Base-by-base conservation (phyloP, 2,797 vertebrate genomes). In the Adrianichthys oophorus region DNA sequence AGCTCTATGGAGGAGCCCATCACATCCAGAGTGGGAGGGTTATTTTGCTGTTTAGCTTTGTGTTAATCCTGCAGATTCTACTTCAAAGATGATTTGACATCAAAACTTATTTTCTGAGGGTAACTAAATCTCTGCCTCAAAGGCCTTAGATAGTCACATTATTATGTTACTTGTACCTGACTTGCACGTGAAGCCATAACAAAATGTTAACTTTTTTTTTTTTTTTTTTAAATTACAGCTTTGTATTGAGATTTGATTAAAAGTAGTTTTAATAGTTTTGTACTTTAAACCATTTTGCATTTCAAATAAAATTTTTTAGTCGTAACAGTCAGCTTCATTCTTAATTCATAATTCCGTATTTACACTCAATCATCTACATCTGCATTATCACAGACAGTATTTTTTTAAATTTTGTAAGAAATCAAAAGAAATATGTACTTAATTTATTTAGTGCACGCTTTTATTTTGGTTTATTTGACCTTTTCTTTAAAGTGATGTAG, bases 1-100 rank as follows among this genome's bases (percentile, higher is more conserved):
- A 17, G 12, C 84, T 93, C 42, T 87, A 85, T 2, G 75, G 81
- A 29, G 45, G 50, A 50, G 89, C 89, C 0, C 19, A 59, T 26
- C 80, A 23, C 16, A 76, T 48, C 53, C 68, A 53, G 74, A 48
- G 52, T 4, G 58, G 64, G 5, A 29, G 57, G 15, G 17, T 65
- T 0, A 51, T 60, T 1, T 14, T 85, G 23, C 14, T 82, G 41
- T 7, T 72, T 24, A 56, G 74, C 65, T 78, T 49, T 45, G 26
- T 89, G 49, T 64, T 70, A 13, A 7, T 74, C 13, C 52, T 90
- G 1, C 56, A 88, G 45, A 41, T 51, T 44, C 71, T 83, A 62
- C 52, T 89, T 15, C 58, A 81, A 23, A 78, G 55, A 83, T 91
- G 66, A 77, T 52, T 56, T 41, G 7, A 52, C 37, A 17, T 15